Evolutionary conservation across 2,888 invertebrate species (phyloP), one percentile per base, ranked within the genome.

Genomic region (Nomada lathburiana): DNA sequence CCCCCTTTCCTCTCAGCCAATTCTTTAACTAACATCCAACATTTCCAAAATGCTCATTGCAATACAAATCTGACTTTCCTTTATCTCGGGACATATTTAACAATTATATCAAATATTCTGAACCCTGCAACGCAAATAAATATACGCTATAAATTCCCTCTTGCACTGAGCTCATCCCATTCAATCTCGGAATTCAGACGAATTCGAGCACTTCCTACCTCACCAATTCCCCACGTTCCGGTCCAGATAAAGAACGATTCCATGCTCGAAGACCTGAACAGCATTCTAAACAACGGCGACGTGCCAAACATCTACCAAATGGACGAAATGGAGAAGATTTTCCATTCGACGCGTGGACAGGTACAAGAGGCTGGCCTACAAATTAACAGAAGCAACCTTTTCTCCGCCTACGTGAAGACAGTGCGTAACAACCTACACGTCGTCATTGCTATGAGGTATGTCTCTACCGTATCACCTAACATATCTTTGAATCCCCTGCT

Each of bases 231-330:
- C 4, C 10, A 9, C 1, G 16, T 23, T 11, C 3, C 11, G 2
- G 18, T 11, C 2, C 94, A 98, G 96, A 97, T 98, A 69, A 98
- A 98, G 95, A 96, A 96, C 94, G 98, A 98, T 90, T 96, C 97
- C 0, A 98, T 98, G 93, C 94, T 98, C 68, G 98, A 98, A 93
- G 98, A 98, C 90, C 94, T 98, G 63, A 98, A 98, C 94, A 98
- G 98, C 91, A 95, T 98, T 70, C 93, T 98, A 36, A 98, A 98
- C 92, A 97, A 97, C 13, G 98, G 98, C 0, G 98, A 98, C 92
- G 97, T 98, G 3, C 98, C 98, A 0, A 98, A 98, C 91, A 96
- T 98, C 26, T 98, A 97, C 93, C 96, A 97, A 72, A 95, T 96
- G 2, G 98, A 98, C 86, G 98, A 98, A 91, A 91, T 97, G 68